A percentile compares a stretch with the other conserved stretches of the same genome.
Evolutionary conservation across 2,888 invertebrate genomes (phyloP).

Genomic region (Drosophila leonis): DNA sequence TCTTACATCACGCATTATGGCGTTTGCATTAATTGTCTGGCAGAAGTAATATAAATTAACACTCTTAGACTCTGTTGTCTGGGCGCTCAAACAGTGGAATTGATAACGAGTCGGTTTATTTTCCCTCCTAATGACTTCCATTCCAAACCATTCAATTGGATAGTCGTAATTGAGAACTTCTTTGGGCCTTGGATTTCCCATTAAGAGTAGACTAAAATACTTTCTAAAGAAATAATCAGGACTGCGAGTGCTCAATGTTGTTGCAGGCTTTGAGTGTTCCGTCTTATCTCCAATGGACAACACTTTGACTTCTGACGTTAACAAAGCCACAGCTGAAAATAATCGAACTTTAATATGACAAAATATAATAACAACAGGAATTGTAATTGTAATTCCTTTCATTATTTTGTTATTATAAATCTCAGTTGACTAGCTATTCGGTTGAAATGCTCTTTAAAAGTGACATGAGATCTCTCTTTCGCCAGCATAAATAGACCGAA

Average conservation of each 20-base stretch:
- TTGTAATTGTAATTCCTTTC: background rate
- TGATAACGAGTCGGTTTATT: constrained; percentile 2
- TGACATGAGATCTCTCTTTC: background rate
- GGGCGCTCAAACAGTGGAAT: background rate
- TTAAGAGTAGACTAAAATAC: background rate
- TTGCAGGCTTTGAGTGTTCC: background rate
- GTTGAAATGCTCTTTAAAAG: background rate
- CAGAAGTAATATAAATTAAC: no score
- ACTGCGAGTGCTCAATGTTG: background rate
- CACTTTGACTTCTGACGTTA: background rate
- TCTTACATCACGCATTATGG: constrained; percentile 1
- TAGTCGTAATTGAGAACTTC: no score
- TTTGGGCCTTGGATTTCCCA: background rate
- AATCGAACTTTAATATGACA: background rate
- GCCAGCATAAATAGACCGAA: background rate
- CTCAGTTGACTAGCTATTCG: background rate
- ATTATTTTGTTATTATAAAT: background rate
- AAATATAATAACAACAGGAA: background rate
- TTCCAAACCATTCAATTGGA: background rate
- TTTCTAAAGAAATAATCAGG: background rate
- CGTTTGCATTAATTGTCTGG: background rate
- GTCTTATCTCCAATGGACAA: background rate
- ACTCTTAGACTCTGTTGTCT: background rate
- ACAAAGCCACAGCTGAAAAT: background rate
- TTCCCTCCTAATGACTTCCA: background rate